phyloP scores from a whole-genome alignment of 2,797 vertebrate genomes.

The Perodicticus potto region DNA sequence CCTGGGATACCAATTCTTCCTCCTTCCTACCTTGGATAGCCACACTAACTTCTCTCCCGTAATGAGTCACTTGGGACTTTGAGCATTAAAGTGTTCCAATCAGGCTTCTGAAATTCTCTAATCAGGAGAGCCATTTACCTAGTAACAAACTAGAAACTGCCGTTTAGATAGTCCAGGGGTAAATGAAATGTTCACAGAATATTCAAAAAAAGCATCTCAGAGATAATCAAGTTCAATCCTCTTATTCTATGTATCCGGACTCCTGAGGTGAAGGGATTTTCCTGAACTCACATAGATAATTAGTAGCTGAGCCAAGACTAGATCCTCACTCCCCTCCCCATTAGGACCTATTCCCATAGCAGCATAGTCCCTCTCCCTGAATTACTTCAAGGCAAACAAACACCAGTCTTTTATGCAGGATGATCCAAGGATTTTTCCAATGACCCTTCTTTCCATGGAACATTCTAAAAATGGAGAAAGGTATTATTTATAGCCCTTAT shows the following conservation, averaged over 20 bases:
- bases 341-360: not conserved
- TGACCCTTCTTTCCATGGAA: conserved; percentile 73
- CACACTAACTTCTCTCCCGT: not conserved
- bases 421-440: conserved; percentile 76
- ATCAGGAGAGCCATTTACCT: not conserved
- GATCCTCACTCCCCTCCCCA: not conserved
- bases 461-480: conserved; percentile 81
- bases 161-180: not conserved
- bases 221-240: not conserved
- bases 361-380: conserved; percentile 36
- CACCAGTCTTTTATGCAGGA: conserved; percentile 20
- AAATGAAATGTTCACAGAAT: not conserved
- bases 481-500: conserved; percentile 81
- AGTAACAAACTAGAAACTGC: not conserved
- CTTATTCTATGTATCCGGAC: not conserved
- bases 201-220: conserved; percentile 29
- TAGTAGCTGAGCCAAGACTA: not conserved
- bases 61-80: not conserved
- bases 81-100: not conserved
- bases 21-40: not conserved
- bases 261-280: not conserved
- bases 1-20: not conserved
- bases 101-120: not conserved
- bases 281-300: not conserved
- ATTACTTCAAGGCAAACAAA: conserved; percentile 58